These are phyloP conservation scores for Apodemus sylvaticus DNA, from an alignment of 2,113 vertebrate species.

Conservation along the genomic window DNA sequence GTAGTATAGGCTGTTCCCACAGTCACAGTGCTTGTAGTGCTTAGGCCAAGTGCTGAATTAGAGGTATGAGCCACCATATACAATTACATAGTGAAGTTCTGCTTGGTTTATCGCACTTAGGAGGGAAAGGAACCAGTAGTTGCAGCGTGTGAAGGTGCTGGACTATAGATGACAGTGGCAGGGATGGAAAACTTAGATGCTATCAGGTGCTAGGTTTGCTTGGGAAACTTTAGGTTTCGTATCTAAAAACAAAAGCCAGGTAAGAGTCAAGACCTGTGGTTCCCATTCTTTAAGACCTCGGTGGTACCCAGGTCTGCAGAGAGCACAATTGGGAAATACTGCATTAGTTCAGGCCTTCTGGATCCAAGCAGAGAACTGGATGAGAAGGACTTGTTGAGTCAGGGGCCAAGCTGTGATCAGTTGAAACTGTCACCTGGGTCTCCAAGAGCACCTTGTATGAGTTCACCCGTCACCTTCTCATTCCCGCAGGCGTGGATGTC, in stretches of 20 bases:
- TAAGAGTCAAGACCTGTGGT: neutral
- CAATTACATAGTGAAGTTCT: neutral
- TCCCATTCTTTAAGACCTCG: neutral
- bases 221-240: neutral
- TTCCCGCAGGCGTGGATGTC: constrained; percentile 89
- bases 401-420: neutral
- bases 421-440: no score
- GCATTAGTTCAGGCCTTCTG: no score
- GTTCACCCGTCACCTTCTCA: neutral
- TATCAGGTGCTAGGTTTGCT: neutral
- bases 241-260: neutral
- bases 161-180: fast-evolving
- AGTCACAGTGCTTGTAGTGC: neutral
- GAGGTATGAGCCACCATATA: neutral
- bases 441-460: fast-evolving
- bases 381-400: no score
- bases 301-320: neutral
- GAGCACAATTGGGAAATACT: neutral
- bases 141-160: neutral
- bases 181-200: neutral
- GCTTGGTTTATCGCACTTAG: neutral
- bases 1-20: neutral
- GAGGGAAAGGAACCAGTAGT: neutral
- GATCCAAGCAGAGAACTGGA: neutral
- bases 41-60: no score